phyloP scores from a whole-genome alignment of 2,797 vertebrate species.

The Thalassophryne amazonica region DNA sequence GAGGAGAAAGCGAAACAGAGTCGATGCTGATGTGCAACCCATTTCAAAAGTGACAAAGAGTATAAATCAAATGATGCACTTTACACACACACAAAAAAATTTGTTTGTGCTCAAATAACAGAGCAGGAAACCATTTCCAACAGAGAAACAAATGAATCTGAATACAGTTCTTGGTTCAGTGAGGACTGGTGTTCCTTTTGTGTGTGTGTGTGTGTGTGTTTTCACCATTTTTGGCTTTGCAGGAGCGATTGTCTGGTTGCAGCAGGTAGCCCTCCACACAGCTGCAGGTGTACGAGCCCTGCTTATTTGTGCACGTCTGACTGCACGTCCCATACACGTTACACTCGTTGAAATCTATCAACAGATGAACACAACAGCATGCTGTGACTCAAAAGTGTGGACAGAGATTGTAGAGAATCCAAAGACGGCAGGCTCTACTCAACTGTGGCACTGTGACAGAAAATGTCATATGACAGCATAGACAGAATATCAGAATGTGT shows the following conservation, averaged over 20 bases:
- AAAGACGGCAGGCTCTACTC: no score
- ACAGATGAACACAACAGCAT: neutral
- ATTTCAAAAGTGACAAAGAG: neutral
- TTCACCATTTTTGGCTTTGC: constrained; percentile 97
- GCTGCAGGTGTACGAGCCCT: constrained; percentile 90
- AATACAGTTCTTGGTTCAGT: neutral
- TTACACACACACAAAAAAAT: neutral
- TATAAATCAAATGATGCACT: neutral
- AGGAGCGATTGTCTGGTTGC: constrained; percentile 95
- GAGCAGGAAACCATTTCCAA: neutral
- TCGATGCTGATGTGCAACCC: neutral
- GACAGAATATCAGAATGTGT: no score
- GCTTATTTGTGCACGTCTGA: constrained; percentile 89
- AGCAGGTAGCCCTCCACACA: constrained; percentile 95
- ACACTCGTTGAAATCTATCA: constrained; percentile 94
- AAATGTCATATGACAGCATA: no score
- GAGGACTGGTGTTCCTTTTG: neutral
- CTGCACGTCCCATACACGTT: constrained; percentile 90
- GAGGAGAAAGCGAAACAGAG: neutral
- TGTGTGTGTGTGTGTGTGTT: neutral
- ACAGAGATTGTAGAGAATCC: no score
- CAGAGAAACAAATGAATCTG: neutral
- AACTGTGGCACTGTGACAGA: no score
- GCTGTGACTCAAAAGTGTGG: no score
- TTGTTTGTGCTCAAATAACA: neutral